Evolutionary conservation across 2,113 vertebrate species (phyloP).

Genomic region (Orycteropus afer): DNA sequence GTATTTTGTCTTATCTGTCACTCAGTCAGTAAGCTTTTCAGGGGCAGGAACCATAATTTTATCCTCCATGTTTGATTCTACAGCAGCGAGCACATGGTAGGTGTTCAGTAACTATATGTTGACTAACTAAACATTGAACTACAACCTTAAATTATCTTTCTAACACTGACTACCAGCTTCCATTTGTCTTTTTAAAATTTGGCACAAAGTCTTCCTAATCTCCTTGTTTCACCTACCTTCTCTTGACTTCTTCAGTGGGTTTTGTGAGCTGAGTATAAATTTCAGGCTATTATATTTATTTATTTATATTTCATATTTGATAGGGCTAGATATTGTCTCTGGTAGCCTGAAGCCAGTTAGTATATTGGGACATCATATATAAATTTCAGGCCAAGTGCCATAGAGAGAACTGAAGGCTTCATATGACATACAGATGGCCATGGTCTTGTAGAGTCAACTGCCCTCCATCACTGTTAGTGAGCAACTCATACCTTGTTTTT

Average conservation of each 20-base stretch:
- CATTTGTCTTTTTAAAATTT: not conserved
- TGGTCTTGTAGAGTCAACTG: not conserved
- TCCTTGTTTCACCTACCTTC: not conserved
- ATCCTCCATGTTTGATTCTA: not conserved
- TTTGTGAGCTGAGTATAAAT: not conserved
- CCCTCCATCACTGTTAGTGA: not conserved
- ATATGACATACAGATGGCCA: no score
- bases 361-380: not conserved
- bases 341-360: not conserved
- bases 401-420: not conserved
- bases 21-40: not conserved
- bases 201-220: constrained; percentile 27
- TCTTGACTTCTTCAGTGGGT: not conserved
- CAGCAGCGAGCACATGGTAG: not conserved
- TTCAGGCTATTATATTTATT: not conserved
- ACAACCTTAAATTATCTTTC: not conserved
- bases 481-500: not conserved
- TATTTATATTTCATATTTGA: no score
- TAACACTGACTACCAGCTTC: not conserved
- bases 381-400: not conserved
- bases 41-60: not conserved
- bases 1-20: not conserved
- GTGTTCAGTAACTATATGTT: not conserved
- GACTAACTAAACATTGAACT: not conserved
- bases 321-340: not conserved